A percentile compares a stretch with the other conserved stretches of the same genome.
Evolutionary conservation across 2,113 vertebrate genomes (phyloP).

Genomic region (Pollimyrus isidori): DNA sequence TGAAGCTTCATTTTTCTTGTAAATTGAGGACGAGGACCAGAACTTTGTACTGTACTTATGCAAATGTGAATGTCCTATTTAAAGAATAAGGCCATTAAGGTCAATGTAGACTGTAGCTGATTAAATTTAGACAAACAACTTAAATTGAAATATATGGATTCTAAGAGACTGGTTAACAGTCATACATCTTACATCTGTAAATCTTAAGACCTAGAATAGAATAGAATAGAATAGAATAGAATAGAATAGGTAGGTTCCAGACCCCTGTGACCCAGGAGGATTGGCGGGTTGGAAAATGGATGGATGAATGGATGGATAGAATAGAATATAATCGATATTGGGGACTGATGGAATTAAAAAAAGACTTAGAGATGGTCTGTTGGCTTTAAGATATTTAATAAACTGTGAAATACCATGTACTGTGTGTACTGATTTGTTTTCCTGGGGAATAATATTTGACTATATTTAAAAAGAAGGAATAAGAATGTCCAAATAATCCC

Average conservation of each 20-base stretch:
- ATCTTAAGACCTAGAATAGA: neutral
- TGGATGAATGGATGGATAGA: neutral
- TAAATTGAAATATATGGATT: neutral
- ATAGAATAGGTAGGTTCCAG: neutral
- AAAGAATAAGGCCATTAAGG: neutral
- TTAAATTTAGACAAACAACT: neutral
- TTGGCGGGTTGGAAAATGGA: too few relatives aligned
- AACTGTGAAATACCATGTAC: neutral
- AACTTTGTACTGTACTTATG: neutral
- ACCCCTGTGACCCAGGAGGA: too few relatives aligned
- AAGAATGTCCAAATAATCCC: neutral
- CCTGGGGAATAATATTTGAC: neutral
- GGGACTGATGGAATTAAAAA: neutral
- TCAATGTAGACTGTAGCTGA: neutral
- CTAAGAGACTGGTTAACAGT: neutral
- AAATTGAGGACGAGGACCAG: neutral
- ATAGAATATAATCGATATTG: neutral
- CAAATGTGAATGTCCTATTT: neutral
- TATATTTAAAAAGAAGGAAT: neutral
- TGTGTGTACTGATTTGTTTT: neutral
- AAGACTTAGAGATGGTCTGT: neutral
- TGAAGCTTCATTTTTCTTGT: neutral
- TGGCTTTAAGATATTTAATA: neutral
- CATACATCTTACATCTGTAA: neutral
- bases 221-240: neutral